These are phyloP conservation scores for Capricornis sumatraensis DNA, from an alignment of 2,113 vertebrate genomes.

Conservation along the genomic window DNA sequence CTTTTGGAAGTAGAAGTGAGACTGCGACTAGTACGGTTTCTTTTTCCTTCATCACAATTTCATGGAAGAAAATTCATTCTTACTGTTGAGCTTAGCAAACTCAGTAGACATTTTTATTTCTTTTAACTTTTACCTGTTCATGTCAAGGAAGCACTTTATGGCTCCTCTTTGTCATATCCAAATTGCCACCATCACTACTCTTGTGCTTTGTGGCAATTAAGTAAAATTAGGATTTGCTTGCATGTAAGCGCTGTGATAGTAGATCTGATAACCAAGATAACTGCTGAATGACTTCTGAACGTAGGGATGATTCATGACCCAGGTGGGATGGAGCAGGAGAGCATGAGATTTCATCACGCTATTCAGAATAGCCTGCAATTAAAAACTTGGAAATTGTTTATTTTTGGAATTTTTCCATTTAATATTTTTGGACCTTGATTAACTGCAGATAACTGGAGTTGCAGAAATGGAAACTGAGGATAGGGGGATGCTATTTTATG, in stretches of 20 bases:
- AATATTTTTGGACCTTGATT: not conserved
- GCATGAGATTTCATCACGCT: not conserved
- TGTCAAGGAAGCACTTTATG: not conserved
- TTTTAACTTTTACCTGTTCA: not conserved
- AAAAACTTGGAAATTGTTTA: not conserved
- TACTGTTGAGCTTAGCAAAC: not conserved
- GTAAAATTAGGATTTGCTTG: not conserved
- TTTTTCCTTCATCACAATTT: not conserved
- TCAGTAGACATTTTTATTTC: not conserved
- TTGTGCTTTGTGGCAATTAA: not conserved
- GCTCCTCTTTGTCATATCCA: not conserved
- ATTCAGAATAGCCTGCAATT: not conserved
- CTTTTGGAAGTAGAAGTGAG: not conserved
- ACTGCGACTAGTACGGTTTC: not conserved
- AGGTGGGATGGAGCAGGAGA: not conserved
- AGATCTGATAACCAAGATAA: not conserved
- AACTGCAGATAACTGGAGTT: not conserved
- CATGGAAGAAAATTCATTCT: not conserved
- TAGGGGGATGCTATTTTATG: not conserved
- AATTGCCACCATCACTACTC: not conserved
- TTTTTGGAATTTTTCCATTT: not conserved
- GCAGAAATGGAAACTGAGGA: not conserved
- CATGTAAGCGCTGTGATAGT: not conserved
- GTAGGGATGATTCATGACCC: not conserved
- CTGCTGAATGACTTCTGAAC: not conserved